Percentiles rank a stretch among this genome's conserved stretches.
These are phyloP conservation scores for Bettongia penicillata DNA, from an alignment of 2,113 vertebrate genomes.

Conservation along the genomic window DNA sequence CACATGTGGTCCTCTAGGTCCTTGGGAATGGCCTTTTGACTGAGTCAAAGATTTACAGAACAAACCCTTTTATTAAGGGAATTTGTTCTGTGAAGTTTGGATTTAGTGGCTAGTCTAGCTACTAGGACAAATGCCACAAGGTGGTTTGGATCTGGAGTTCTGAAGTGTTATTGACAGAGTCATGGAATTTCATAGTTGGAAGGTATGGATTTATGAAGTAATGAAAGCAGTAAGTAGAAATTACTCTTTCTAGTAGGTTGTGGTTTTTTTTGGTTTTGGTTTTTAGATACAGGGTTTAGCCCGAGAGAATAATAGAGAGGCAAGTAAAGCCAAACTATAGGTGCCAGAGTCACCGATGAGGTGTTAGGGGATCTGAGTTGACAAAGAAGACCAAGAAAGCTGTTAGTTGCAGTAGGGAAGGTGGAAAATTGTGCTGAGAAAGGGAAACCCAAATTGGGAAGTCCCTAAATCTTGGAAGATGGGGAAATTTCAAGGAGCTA, in stretches of 20 bases:
- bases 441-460: background rate
- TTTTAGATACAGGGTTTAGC: background rate
- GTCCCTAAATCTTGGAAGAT: background rate
- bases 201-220: background rate
- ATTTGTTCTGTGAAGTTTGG: too few species aligned
- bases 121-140: background rate
- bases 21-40: too few species aligned
- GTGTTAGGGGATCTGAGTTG: background rate
- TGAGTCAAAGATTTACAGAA: too few species aligned
- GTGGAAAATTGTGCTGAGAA: background rate
- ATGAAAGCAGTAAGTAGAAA: background rate
- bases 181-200: background rate
- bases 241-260: background rate
- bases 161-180: background rate
- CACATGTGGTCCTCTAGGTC: too few species aligned
- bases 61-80: too few species aligned
- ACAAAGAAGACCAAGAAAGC: background rate
- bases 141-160: background rate
- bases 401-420: background rate
- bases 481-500: background rate
- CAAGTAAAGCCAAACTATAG: background rate
- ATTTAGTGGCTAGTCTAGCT: too few species aligned
- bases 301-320: background rate
- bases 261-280: too few species aligned
- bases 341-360: background rate